Conservation (phyloP, 2,113 vertebrate genomes). For the Danionella cerebrum region DNA sequence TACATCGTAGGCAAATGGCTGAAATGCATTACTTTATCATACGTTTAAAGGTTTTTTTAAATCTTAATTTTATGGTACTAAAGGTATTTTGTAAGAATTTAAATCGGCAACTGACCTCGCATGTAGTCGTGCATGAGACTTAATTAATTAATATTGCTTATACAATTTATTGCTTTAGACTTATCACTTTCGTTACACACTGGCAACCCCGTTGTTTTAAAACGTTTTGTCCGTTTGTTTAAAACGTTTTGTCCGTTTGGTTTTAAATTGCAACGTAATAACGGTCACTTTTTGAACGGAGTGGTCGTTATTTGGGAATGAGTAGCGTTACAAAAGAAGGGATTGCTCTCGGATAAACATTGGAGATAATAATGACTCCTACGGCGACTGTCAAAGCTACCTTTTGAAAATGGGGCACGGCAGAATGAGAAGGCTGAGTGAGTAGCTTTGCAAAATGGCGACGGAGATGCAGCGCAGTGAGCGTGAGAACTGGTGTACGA, state of each 20-base stretch:
- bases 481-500: slow-evolving; percentile 51
- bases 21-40: neutral
- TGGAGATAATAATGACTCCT: too few relatives aligned
- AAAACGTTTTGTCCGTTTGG: neutral
- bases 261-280: neutral
- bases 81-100: too few relatives aligned
- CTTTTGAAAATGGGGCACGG: slow-evolving; percentile 64
- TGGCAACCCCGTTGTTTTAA: too few relatives aligned
- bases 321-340: neutral
- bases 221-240: too few relatives aligned
- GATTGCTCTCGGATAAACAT: neutral
- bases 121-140: too few relatives aligned
- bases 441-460: slow-evolving; percentile 83
- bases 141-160: too few relatives aligned
- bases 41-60: too few relatives aligned
- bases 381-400: slow-evolving; percentile 41
- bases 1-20: neutral
- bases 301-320: neutral
- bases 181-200: too few relatives aligned
- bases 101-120: too few relatives aligned
- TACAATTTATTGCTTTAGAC: too few relatives aligned
- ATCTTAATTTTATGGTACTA: too few relatives aligned
- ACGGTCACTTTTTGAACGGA: neutral
- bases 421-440: slow-evolving; percentile 70
- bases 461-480: slow-evolving; percentile 60